phyloP scores from a whole-genome alignment of 2,113 vertebrate species.

The Orthonyx spaldingii region DNA sequence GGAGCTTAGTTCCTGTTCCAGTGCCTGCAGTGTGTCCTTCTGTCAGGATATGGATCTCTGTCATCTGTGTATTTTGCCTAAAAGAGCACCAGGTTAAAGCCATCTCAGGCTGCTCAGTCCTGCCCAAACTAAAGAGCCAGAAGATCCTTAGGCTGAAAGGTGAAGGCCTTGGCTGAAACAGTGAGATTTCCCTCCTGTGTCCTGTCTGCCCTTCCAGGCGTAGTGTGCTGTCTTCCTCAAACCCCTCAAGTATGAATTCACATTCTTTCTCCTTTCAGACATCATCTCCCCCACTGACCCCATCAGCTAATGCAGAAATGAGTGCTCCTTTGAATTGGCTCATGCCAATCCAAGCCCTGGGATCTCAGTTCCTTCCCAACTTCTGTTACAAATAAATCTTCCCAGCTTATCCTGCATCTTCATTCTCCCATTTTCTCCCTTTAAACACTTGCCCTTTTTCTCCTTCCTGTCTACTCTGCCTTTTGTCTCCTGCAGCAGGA shows the following conservation, averaged over 20 bases:
- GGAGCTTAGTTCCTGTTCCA: background rate
- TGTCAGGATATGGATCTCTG: background rate
- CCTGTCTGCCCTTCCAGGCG: background rate
- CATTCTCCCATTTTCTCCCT: background rate
- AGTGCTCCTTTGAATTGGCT: background rate
- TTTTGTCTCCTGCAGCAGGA: background rate
- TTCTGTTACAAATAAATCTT: background rate
- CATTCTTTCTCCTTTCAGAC: background rate
- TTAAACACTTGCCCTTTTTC: background rate
- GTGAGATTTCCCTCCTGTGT: background rate
- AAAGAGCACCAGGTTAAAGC: background rate
- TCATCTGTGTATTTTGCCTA: background rate
- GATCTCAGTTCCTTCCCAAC: background rate
- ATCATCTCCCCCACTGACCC: background rate
- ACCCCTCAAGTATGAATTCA: background rate
- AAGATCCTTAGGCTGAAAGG: background rate
- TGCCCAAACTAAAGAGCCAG: background rate
- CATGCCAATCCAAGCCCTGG: background rate
- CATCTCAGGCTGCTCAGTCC: background rate
- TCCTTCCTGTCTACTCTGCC: background rate
- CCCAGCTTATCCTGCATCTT: background rate
- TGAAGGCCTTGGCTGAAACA: background rate
- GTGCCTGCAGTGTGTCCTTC: background rate
- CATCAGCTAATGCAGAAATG: background rate
- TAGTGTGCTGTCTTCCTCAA: background rate